These are phyloP conservation scores for Heliconius hortense DNA, from an alignment of 2,888 invertebrate genomes.

Conservation along the genomic window DNA sequence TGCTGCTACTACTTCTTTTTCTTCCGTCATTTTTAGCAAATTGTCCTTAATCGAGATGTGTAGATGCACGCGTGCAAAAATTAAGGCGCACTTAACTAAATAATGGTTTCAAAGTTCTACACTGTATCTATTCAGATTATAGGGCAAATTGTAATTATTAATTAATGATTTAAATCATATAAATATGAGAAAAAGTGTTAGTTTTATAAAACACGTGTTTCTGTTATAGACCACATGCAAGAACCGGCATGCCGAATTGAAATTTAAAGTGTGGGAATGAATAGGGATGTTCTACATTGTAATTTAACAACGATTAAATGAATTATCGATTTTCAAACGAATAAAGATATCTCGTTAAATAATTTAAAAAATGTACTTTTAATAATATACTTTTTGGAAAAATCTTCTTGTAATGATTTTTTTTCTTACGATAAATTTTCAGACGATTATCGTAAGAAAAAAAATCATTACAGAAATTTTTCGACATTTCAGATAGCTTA, in stretches of 20 bases:
- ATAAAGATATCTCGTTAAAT: no score
- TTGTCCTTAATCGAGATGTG: conserved; percentile 3
- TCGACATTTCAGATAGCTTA: no score
- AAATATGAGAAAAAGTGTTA: conserved; percentile 4
- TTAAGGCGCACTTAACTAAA: conserved; percentile 14
- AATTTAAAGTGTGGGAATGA: conserved; percentile 2
- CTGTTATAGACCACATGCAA: conserved; percentile 48
- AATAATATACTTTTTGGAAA: no score
- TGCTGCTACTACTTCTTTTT: conserved; percentile 58
- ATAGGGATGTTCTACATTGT: background rate
- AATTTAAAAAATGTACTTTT: no score
- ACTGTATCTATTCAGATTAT: background rate
- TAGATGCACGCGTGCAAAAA: conserved; percentile 3
- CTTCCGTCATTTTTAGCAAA: conserved; percentile 62
- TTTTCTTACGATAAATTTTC: no score
- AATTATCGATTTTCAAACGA: no score
- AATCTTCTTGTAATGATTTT: no score
- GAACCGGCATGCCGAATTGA: conserved; percentile 17
- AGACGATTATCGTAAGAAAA: no score
- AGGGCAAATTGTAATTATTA: background rate
- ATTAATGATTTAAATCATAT: background rate
- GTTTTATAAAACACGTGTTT: conserved; percentile 55
- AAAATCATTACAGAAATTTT: no score
- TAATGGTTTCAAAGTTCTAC: background rate
- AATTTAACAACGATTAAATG: background rate